These are phyloP conservation scores for Emys orbicularis DNA, from an alignment of 2,797 vertebrate genomes.

Conservation along the genomic window DNA sequence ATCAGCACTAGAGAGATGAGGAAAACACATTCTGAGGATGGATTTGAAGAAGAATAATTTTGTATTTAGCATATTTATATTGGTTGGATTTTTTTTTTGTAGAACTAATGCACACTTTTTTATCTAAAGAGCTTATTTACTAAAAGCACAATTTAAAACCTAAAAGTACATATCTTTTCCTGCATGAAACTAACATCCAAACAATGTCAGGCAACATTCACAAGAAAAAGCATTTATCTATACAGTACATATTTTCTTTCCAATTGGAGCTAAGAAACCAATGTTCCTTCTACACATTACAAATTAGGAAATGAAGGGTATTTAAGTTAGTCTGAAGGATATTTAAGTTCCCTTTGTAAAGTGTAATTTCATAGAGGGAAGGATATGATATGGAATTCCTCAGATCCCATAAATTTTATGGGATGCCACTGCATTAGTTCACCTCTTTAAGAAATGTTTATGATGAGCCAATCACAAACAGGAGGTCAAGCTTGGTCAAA, in stretches of 20 bases:
- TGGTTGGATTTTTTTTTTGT: background rate
- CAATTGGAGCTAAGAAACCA: background rate
- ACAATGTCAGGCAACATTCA: background rate
- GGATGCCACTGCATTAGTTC: background rate
- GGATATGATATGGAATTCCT: background rate
- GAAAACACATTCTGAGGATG: background rate
- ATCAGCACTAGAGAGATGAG: background rate
- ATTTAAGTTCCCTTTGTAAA: background rate
- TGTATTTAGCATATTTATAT: background rate
- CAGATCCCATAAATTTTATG: background rate
- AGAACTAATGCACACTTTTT: accelerated
- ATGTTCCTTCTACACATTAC: background rate
- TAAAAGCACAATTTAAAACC: background rate
- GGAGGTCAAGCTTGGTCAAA: background rate
- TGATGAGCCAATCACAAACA: background rate
- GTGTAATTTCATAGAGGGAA: background rate
- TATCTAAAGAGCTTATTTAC: background rate
- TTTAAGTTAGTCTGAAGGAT: background rate
- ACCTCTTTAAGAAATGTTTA: background rate
- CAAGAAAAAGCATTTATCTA: background rate
- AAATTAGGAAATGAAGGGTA: background rate
- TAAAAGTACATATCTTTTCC: background rate
- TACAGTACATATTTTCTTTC: background rate
- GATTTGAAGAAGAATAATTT: background rate
- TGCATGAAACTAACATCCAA: background rate